Evolutionary conservation across 1,140 invertebrate genomes (phyloP).

Genomic region (Psix sp.): DNA sequence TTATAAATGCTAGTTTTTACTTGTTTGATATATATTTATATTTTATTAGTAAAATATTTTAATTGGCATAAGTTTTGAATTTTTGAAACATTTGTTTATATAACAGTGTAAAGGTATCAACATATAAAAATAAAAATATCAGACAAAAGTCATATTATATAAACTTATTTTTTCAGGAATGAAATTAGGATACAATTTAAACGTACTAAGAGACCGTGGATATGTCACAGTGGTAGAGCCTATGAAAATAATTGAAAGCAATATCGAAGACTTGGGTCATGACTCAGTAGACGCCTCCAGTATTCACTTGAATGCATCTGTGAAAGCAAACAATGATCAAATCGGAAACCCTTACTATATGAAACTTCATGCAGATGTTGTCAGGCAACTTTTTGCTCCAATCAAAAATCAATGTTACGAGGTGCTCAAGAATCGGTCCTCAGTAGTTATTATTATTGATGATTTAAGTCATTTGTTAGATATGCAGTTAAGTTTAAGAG

Average conservation of each 20-base stretch:
- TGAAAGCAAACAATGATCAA: slow-evolving; percentile 57
- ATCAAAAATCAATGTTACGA: slow-evolving; percentile 65
- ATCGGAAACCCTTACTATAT: slow-evolving; percentile 60
- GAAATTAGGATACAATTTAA: slow-evolving; percentile 84
- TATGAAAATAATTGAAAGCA: slow-evolving; percentile 75
- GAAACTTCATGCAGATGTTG: slow-evolving; percentile 68
- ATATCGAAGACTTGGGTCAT: slow-evolving; percentile 67
- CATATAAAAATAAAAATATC: background rate
- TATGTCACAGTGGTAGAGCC: slow-evolving; percentile 79
- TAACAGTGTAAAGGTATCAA: background rate
- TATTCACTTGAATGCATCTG: slow-evolving; percentile 62
- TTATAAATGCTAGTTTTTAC: no score
- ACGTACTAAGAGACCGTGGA: slow-evolving; percentile 77
- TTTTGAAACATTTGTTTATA: background rate
- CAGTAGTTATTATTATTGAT: slow-evolving; percentile 81
- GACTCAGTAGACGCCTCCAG: slow-evolving; percentile 62
- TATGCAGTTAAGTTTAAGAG: slow-evolving; percentile 77
- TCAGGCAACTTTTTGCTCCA: slow-evolving; percentile 63
- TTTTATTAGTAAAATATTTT: no score
- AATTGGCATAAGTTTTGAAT: no score
- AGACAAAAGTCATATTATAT: background rate
- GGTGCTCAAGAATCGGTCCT: slow-evolving; percentile 57
- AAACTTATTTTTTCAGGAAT: slow-evolving; percentile 69
- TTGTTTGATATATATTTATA: no score
- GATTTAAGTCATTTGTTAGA: slow-evolving; percentile 84